Base-by-base conservation (phyloP, 35 echinoderm and acorn worm species). In the Lytechinus pictus region DNA sequence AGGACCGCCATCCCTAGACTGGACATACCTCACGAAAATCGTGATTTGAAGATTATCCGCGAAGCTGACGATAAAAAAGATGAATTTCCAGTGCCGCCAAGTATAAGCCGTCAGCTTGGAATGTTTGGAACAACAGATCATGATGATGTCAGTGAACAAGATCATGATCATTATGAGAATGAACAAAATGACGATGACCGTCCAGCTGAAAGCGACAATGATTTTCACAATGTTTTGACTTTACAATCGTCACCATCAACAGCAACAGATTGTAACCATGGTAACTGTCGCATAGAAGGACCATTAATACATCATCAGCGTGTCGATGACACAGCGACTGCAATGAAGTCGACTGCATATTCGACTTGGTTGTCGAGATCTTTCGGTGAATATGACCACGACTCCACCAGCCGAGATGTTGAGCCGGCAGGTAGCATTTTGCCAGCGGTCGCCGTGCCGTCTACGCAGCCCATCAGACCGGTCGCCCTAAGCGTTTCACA, bases 401-500 rank as follows among this genome's bases (percentile, higher is more conserved):
- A 79, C 5, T 24, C 19, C 21, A 0, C 66, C 19, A 79, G 66
- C 66, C 66, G 19, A 24, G 19, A 4, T 79, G 66, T 79, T 16
- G 6, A 24, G n/a, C 21, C 66, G 19, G 66, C 66, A 24, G 19
- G 66, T n/a, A 79, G 66, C 66, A 79, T 16, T 79, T 79, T 79
- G 66, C 19, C 66, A 16, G 66, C 19, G 16, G 12, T 79, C 66
- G 66, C 21, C 21, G 66, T 24, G 16, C 66, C 66, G 66, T 79
- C 66, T 79, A 24, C 66, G 8, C 66, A 79, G 66, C 88, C 88
- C 27, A 90, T 90, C 88, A 90, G 52, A 54, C 88, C 88, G 29
- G 66, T 79, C 66, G 66, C 66, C 66, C 19, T 79, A 3, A 79
- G 66, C 66, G 66, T 24, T 79, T 79, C 66, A 24, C 5, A 24